phyloP scores from a whole-genome alignment of 2,797 vertebrate genomes.

The Coregonus ussuriensis region DNA sequence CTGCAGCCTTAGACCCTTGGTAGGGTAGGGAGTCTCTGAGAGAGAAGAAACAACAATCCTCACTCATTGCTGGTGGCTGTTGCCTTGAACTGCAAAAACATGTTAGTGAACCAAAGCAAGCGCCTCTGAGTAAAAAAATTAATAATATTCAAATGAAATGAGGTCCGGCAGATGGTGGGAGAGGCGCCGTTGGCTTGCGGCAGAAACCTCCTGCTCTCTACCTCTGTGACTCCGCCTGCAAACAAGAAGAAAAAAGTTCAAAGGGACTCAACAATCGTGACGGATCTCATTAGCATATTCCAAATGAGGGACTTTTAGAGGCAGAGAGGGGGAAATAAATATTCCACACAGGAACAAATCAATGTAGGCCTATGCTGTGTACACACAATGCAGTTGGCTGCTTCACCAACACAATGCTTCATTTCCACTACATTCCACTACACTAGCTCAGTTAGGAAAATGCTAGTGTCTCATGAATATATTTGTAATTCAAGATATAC shows the following conservation, averaged over 20 bases:
- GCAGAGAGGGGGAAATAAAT: constrained; percentile 68
- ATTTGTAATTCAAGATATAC: not conserved
- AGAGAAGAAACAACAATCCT: constrained; percentile 57
- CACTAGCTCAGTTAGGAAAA: constrained; percentile 7
- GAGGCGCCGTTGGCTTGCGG: constrained; percentile 82
- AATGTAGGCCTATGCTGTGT: constrained; percentile 55
- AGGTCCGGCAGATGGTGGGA: constrained; percentile 90
- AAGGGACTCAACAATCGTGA: constrained; percentile 94
- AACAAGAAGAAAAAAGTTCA: constrained; percentile 87
- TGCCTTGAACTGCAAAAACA: constrained; percentile 60
- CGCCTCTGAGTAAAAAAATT: constrained; percentile 59
- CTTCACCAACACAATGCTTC: constrained; percentile 22
- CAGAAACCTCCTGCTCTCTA: constrained; percentile 87
- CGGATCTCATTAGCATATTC: constrained; percentile 91
- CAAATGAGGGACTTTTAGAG: constrained; percentile 81
- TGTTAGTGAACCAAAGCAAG: constrained; percentile 45
- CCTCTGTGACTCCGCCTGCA: constrained; percentile 85
- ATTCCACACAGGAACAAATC: constrained; percentile 77
- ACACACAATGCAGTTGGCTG: constrained; percentile 42
- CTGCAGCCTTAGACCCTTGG: constrained; percentile 48
- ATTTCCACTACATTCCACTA: constrained; percentile 35
- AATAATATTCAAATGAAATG: constrained; percentile 93
- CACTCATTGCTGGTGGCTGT: constrained; percentile 57
- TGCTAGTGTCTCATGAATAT: not conserved
- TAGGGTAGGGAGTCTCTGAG: constrained; percentile 34